phyloP scores from a whole-genome alignment of 2,888 invertebrate species.

The Catocala sponsa region DNA sequence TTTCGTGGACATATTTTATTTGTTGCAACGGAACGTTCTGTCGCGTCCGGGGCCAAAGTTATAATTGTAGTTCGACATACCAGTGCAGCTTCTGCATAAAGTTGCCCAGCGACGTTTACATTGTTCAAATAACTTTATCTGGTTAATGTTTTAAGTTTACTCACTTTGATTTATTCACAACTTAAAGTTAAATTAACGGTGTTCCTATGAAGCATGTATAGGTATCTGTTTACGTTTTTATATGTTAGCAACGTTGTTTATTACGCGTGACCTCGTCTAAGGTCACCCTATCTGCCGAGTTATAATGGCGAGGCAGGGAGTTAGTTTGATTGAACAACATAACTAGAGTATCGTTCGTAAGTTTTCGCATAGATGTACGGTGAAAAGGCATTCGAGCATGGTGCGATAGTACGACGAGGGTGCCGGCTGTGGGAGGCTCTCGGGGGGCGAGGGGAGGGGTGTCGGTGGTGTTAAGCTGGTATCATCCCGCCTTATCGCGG shows the following conservation, averaged over 20 bases:
- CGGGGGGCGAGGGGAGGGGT: conserved; percentile 49
- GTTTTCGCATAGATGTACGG: conserved; percentile 77
- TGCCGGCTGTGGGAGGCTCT: conserved; percentile 44
- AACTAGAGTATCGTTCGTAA: conserved; percentile 68
- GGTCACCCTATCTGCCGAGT: neutral
- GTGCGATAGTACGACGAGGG: conserved; percentile 74
- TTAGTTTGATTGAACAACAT: conserved; percentile 23
- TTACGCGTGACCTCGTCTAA: neutral
- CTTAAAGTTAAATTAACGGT: conserved; percentile 44
- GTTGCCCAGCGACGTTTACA: conserved; percentile 78
- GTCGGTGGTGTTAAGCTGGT: conserved; percentile 74
- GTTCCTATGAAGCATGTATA: conserved; percentile 23
- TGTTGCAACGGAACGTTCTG: conserved; percentile 79
- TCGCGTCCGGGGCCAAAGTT: conserved; percentile 84
- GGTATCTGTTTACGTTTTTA: conserved; percentile 10
- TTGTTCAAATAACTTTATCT: conserved; percentile 83
- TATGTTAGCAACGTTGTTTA: neutral
- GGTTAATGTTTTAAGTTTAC: conserved; percentile 79
- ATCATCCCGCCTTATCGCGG: conserved; percentile 81
- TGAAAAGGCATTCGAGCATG: conserved; percentile 78
- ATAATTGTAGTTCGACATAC: conserved; percentile 87
- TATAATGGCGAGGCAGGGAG: neutral
- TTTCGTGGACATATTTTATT: conserved; percentile 86
- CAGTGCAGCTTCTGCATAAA: conserved; percentile 84
- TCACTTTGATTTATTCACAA: conserved; percentile 54